These are phyloP conservation scores for Ooceraea biroi DNA, from an alignment of 1,140 invertebrate genomes.

Conservation along the genomic window DNA sequence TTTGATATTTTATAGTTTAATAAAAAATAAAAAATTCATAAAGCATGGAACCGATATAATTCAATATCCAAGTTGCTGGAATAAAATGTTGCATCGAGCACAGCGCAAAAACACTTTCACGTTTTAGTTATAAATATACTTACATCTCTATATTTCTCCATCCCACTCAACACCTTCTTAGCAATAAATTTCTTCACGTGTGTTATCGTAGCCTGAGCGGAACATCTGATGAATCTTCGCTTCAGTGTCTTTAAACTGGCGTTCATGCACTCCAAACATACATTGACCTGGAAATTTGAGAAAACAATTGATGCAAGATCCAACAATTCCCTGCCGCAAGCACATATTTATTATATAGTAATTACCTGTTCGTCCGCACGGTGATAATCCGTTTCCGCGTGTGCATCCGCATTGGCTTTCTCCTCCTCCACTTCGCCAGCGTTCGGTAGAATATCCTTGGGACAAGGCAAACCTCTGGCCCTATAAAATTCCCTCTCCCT, in stretches of 20 bases:
- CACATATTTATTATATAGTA: neutral
- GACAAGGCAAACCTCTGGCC: slow-evolving; percentile 93
- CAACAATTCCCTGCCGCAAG: neutral
- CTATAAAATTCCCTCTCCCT: slow-evolving; percentile 95
- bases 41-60: too few species aligned
- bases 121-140: too few species aligned
- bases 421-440: slow-evolving; percentile 89
- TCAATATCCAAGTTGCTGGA: too few species aligned
- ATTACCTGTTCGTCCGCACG: slow-evolving; percentile 96
- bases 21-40: too few species aligned
- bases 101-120: too few species aligned
- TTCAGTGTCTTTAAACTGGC: slow-evolving; percentile 94
- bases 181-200: slow-evolving; percentile 99
- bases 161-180: slow-evolving; percentile 96
- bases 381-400: slow-evolving; percentile 96
- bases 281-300: slow-evolving; percentile 89
- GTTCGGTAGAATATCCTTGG: slow-evolving; percentile 93
- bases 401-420: slow-evolving; percentile 88
- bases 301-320: neutral
- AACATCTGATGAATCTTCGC: slow-evolving; percentile 96
- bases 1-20: too few species aligned
- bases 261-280: slow-evolving; percentile 95
- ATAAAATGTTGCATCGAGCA: too few species aligned
- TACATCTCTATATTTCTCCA: slow-evolving; percentile 98
- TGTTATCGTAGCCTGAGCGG: slow-evolving; percentile 97